Evolutionary conservation across 2,113 vertebrate species (phyloP), one percentile per base, ranked within the genome.

Genomic region (Cyprinodon brontotheroides): DNA sequence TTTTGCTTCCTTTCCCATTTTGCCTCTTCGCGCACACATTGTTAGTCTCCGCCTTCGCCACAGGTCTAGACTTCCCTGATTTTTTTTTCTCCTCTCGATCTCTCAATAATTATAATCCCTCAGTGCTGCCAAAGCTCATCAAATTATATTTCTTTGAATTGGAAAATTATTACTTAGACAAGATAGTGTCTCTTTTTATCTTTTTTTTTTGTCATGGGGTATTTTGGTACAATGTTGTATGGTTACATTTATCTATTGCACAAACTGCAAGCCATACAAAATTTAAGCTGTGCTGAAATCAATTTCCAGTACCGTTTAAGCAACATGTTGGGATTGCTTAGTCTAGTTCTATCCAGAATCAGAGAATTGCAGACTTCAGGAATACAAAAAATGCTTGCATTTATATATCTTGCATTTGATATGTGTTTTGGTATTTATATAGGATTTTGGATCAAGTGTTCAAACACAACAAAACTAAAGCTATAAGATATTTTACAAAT

Each of bases 1-100:
- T 87, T 87, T 86, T 84, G 81, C 85, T 86, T 88, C 85, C 83
- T 86, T 91, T 89, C 82, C 78, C 71, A 75, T 91, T 91, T 83
- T 76, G 76, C 70, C 80, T 90, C 70, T 81, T 86, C 82, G 82
- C 85, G 81, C 81, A 66, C 83, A 82, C 80, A 82, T 81, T 70
- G 72, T 83, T 81, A 73, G 65, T 83, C 73, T 77, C 68, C 70
- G 75, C 75, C 72, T 67, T 72, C 20, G 39, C 69, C 64, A 65
- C 72, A 77, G 72, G 79, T 90, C 78, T 87, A 83, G 83, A 89
- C 68, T 86, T 82, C 84, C 39, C 78, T 73, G 72, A 50, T 88
- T 74, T 4, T 64, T 68, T 79, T 74, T 53, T 38, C n/a, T 29
- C 57, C 59, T 61, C 43, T 77, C 61, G 66, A 66, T 81, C 45